A percentile compares a stretch with the other conserved stretches of the same genome.
These are phyloP conservation scores for Drosophila borborema DNA, from an alignment of 2,888 invertebrate genomes.

Conservation along the genomic window DNA sequence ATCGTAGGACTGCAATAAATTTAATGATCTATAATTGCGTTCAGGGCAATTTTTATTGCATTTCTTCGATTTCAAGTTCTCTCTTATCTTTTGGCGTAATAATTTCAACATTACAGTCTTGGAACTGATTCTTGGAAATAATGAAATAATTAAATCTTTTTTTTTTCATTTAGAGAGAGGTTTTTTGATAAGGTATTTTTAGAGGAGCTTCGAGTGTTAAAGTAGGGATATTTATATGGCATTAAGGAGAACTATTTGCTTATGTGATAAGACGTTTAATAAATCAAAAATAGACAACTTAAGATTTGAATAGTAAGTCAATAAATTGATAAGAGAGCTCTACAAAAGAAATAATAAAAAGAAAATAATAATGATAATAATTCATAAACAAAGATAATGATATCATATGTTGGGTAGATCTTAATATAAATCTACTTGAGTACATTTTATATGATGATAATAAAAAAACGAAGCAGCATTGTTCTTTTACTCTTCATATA, in stretches of 20 bases:
- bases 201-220: neutral
- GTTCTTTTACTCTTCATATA: neutral
- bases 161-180: neutral
- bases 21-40: conserved; percentile 11
- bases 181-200: conserved; percentile 8
- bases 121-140: conserved; percentile 15
- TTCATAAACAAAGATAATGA: neutral
- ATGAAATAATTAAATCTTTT: neutral
- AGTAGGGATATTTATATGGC: neutral
- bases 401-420: neutral
- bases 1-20: conserved; percentile 27
- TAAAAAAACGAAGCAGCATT: neutral
- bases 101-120: neutral
- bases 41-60: conserved; percentile 13
- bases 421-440: neutral
- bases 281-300: conserved; percentile 6
- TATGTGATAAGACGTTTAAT: neutral
- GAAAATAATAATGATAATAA: neutral
- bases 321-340: neutral
- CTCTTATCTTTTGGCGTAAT: conserved; percentile 17
- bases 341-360: neutral
- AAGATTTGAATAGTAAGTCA: neutral
- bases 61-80: conserved; percentile 16
- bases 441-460: neutral
- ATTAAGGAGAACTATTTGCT: neutral